Percentiles rank a stretch among this genome's conserved stretches.
phyloP scores from a whole-genome alignment of 2,888 invertebrate genomes.

The Drosophila meridiana region DNA sequence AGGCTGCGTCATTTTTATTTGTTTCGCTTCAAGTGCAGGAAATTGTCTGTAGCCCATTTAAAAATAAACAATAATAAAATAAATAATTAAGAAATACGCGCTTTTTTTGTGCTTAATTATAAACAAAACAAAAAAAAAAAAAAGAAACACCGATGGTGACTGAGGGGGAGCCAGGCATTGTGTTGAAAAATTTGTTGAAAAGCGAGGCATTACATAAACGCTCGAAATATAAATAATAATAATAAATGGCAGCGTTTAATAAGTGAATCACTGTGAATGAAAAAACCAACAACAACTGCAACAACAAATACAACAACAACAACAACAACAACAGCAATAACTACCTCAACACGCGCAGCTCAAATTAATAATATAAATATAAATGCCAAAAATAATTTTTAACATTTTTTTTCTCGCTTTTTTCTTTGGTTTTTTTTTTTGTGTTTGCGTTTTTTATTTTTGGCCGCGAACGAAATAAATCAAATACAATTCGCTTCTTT shows the following conservation, averaged over 20 bases:
- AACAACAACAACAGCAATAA: slow-evolving; percentile 42
- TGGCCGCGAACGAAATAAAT: slow-evolving; percentile 74
- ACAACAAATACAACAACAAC: slow-evolving; percentile 26
- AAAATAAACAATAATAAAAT: slow-evolving; percentile 83
- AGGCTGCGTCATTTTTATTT: slow-evolving; percentile 79
- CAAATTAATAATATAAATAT: slow-evolving; percentile 79
- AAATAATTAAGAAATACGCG: slow-evolving; percentile 80
- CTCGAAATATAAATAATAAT: slow-evolving; percentile 74
- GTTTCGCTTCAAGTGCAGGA: slow-evolving; percentile 80
- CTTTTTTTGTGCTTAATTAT: slow-evolving; percentile 73
- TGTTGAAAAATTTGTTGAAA: slow-evolving; percentile 59
- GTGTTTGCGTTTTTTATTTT: slow-evolving; percentile 71
- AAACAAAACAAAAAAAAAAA: slow-evolving; percentile 56
- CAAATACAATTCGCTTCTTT: slow-evolving; percentile 52
- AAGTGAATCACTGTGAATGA: slow-evolving; percentile 67
- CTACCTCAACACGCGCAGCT: slow-evolving; percentile 64
- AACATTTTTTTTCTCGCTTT: slow-evolving; percentile 12
- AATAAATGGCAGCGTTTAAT: slow-evolving; percentile 49
- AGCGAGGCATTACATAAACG: slow-evolving; percentile 75
- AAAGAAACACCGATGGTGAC: no score
- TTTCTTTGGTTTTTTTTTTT: slow-evolving; percentile 2
- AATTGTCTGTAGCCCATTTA: slow-evolving; percentile 82
- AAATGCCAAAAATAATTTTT: slow-evolving; percentile 39
- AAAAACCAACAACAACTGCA: slow-evolving; percentile 36
- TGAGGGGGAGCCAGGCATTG: slow-evolving; percentile 7